Conservation (phyloP, 2,113 vertebrate species). For the Choloepus hoffmanni region DNA sequence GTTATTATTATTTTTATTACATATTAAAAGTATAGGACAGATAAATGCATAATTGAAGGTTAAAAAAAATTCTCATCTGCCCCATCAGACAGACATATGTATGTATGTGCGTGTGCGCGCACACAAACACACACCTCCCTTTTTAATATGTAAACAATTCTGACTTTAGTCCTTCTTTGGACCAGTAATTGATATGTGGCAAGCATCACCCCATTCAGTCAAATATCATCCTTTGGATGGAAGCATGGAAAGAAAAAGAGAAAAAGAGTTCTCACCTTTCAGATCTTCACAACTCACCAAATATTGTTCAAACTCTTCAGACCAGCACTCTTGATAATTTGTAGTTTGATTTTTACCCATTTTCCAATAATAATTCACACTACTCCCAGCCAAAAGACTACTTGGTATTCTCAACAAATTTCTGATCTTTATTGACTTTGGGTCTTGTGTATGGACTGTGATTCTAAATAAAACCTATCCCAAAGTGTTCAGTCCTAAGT, state of each 20-base stretch:
- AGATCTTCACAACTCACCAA: background rate
- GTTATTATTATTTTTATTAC: background rate
- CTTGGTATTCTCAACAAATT: background rate
- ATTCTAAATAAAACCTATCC: background rate
- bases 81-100: background rate
- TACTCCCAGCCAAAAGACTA: background rate
- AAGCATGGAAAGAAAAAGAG: background rate
- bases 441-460: background rate
- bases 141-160: constrained; percentile 34
- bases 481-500: background rate
- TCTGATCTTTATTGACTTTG: background rate
- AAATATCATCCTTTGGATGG: background rate
- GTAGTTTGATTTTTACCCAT: background rate
- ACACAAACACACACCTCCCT: background rate
- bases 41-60: background rate
- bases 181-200: background rate
- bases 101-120: background rate
- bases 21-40: background rate
- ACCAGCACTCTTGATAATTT: background rate
- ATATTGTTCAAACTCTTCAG: background rate
- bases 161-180: background rate
- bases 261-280: background rate
- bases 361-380: constrained; percentile 27
- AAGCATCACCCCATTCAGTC: background rate
- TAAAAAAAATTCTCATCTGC: background rate